Conservation (phyloP, 1,140 invertebrate genomes). For the Trinorchestia longiramus region DNA sequence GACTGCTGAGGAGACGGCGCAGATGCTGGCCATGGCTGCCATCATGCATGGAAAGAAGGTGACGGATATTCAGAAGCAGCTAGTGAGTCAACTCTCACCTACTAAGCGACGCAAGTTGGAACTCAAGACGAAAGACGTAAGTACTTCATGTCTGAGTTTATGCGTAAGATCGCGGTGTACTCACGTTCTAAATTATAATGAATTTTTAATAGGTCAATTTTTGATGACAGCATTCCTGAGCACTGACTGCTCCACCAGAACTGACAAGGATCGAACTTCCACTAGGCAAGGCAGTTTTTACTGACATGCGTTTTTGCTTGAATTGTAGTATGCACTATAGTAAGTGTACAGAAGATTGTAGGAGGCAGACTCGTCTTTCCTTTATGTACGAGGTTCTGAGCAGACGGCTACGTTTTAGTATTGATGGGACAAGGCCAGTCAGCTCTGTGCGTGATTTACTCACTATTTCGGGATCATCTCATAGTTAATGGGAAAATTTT, state of each 20-base stretch:
- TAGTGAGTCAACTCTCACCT: constrained; percentile 15
- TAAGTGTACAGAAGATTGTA: too few species aligned
- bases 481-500: too few species aligned
- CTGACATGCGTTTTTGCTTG: too few species aligned
- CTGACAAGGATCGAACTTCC: too few species aligned
- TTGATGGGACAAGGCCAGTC: too few species aligned
- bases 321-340: too few species aligned
- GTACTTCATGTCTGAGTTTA: background rate
- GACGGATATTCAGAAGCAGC: constrained; percentile 19
- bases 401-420: too few species aligned
- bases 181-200: background rate
- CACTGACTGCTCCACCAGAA: background rate
- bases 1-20: background rate
- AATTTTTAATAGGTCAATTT: background rate
- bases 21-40: constrained; percentile 52
- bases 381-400: too few species aligned
- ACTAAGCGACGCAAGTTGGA: constrained; percentile 40
- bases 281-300: too few species aligned
- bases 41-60: constrained; percentile 55
- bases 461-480: too few species aligned
- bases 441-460: too few species aligned
- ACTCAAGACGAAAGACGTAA: constrained; percentile 34
- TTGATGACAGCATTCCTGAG: background rate
- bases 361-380: too few species aligned
- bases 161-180: background rate